phyloP scores from a whole-genome alignment of 2,888 invertebrate species.

The Scrobipalpa atriplicella region DNA sequence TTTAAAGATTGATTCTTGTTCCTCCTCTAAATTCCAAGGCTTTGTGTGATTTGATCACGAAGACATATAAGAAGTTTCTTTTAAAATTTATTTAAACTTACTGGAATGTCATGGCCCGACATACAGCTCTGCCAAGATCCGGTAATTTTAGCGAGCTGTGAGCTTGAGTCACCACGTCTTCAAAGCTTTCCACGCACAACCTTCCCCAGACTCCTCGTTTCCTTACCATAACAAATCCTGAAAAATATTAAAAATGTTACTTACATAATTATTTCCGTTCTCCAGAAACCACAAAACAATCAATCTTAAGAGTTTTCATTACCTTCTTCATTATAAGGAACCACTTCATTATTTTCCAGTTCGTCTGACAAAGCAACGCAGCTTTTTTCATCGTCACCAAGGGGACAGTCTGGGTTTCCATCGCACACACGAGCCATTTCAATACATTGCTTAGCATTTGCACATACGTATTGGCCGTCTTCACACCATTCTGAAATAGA shows the following conservation, averaged over 20 bases:
- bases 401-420: slow-evolving; percentile 87
- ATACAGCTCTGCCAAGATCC: slow-evolving; percentile 89
- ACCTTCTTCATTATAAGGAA: slow-evolving; percentile 85
- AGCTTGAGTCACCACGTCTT: slow-evolving; percentile 81
- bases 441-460: slow-evolving; percentile 87
- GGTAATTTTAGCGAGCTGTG: slow-evolving; percentile 84
- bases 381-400: slow-evolving; percentile 89
- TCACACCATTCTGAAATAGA: slow-evolving; percentile 86
- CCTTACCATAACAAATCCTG: slow-evolving; percentile 88
- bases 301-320: no score
- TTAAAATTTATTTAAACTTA: slow-evolving; percentile 62
- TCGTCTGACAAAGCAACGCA: slow-evolving; percentile 86
- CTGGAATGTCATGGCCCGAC: slow-evolving; percentile 90
- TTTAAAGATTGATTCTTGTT: no score
- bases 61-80: background rate
- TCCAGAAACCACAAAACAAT: no score
- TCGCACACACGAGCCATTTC: slow-evolving; percentile 86
- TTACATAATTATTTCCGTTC: no score
- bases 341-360: slow-evolving; percentile 79
- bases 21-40: no score
- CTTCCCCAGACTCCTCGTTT: slow-evolving; percentile 91
- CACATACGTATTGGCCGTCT: slow-evolving; percentile 88
- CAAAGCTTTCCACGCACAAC: slow-evolving; percentile 87
- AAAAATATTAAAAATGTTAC: background rate
- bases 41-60: background rate